These are phyloP conservation scores for Meloe dianella DNA, from an alignment of 2,888 invertebrate species.

Conservation along the genomic window DNA sequence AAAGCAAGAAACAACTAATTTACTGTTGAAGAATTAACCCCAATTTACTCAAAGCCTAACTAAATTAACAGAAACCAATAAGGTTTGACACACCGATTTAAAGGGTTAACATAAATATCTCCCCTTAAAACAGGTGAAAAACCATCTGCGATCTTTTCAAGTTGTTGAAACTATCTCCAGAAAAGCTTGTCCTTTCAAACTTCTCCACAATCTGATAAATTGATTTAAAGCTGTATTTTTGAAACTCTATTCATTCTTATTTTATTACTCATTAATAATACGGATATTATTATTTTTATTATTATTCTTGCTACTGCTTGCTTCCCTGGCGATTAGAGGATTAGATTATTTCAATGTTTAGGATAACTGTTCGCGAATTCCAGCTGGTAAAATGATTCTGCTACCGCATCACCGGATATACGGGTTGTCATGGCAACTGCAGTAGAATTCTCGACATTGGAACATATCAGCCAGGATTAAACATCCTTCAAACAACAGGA, in stretches of 20 bases:
- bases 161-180: background rate
- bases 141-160: background rate
- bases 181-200: background rate
- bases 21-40: background rate
- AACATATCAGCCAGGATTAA: constrained; percentile 50
- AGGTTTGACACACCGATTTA: background rate
- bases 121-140: background rate
- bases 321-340: constrained; percentile 28
- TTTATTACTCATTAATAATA: background rate
- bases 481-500: constrained; percentile 44
- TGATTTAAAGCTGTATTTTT: background rate
- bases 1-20: background rate
- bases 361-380: constrained; percentile 41
- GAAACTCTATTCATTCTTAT: background rate
- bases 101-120: background rate
- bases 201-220: background rate
- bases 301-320: constrained; percentile 16
- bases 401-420: constrained; percentile 51
- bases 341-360: constrained; percentile 32
- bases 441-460: constrained; percentile 52
- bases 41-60: background rate
- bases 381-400: constrained; percentile 52
- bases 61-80: background rate
- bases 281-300: background rate
- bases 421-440: constrained; percentile 54